Base-by-base conservation (phyloP, 2,797 vertebrate genomes). In the Xenops minutus region DNA sequence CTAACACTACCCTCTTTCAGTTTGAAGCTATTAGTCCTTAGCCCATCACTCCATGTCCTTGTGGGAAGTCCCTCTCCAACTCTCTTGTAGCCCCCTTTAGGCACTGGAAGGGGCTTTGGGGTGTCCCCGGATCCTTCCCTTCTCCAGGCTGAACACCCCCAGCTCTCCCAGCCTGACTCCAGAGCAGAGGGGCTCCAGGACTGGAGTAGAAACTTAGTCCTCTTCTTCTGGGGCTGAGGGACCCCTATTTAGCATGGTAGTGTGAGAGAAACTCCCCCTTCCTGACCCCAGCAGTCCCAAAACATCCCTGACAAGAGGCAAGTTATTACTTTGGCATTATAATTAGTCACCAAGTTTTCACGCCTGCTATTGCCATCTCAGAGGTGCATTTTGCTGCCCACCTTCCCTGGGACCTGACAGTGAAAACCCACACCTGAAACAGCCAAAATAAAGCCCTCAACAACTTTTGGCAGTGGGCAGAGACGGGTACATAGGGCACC, bases 221-320 rank as follows among this genome's bases (percentile, higher is more conserved):
- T 61, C 22, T 43, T 59, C 51, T 86, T 10, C 39, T 4, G 0
- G 3, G 49, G 19, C 27, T 34, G 6, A 59, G 10, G 6, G 5
- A 30, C 12, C 4, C 3, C 30, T 34, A 0, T 36, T 61, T 44
- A 63, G 3, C 1, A 4, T 32, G 26, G 23, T 5, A 79, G 10
- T 4, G 2, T 0, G 2, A 43, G 30, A 41, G 46, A 58, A 82
- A 4, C 1, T 1, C 56, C 61, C 1, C 2, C 12, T 62, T 87
- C 67, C 18, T 69, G 34, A 26, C 23, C 11, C 27, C 3, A 2
- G 37, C 24, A 49, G 46, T 55, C 15, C 74, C 46, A 39, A 23
- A 81, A 75, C 15, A 11, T 24, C 17, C 15, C 51, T 72, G 64
- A 10, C 1, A 3, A 56, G 62, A 69, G 34, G 4, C 34, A 48